A percentile compares a stretch with the other conserved stretches of the same genome.
These are phyloP conservation scores for Formica selysi DNA, from an alignment of 1,140 invertebrate species.

Conservation along the genomic window DNA sequence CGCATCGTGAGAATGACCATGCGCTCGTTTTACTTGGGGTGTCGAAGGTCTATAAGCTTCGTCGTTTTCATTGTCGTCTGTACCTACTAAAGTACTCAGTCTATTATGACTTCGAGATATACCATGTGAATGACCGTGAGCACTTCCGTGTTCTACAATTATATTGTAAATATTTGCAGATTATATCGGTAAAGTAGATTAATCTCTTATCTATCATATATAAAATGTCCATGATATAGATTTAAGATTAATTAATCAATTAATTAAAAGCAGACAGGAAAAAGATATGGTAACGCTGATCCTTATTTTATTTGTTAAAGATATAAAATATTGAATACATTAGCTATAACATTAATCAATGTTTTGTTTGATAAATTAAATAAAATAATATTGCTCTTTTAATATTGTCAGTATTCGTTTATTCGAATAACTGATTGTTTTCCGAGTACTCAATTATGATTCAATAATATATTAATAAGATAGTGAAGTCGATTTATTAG, in stretches of 20 bases:
- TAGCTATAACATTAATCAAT: neutral
- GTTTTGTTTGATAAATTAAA: neutral
- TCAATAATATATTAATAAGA: neutral
- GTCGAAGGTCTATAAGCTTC: conserved; percentile 88
- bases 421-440: neutral
- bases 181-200: conserved; percentile 37
- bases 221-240: neutral
- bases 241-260: conserved; percentile 8
- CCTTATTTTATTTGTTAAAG: neutral
- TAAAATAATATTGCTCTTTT: neutral
- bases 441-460: neutral
- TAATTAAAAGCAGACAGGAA: conserved; percentile 9
- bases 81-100: conserved; percentile 89
- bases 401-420: neutral
- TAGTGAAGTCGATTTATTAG: neutral
- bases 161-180: conserved; percentile 38
- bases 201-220: conserved; percentile 40
- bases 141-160: conserved; percentile 90
- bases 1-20: conserved; percentile 89
- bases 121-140: conserved; percentile 91
- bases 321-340: neutral
- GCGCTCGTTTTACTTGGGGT: conserved; percentile 83
- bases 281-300: neutral
- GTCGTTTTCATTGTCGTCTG: conserved; percentile 94
- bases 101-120: conserved; percentile 88